Evolutionary conservation across 2,113 vertebrate genomes (phyloP).

Genomic region (Montifringilla adamsi): DNA sequence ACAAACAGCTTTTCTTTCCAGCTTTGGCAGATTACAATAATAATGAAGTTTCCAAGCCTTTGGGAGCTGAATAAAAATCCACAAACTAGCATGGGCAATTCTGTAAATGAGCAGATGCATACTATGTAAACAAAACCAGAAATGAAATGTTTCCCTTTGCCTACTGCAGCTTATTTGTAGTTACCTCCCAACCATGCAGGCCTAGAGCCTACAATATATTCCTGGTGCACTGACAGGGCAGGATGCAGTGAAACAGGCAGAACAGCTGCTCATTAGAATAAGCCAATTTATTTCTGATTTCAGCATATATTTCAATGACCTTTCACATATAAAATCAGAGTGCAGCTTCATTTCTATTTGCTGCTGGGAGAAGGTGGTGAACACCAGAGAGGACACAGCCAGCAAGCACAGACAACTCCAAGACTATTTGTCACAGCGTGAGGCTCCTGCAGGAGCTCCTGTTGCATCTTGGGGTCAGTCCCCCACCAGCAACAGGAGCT

Average conservation of each 20-base stretch:
- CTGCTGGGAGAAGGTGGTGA: neutral
- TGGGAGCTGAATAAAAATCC: neutral
- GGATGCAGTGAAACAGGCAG: neutral
- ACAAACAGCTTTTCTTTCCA: neutral
- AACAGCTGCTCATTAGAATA: neutral
- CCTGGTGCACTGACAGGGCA: neutral
- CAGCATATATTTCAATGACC: neutral
- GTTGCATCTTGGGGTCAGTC: accelerated
- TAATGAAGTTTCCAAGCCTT: neutral
- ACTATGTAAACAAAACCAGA: neutral
- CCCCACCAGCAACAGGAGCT: no score
- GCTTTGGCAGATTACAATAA: neutral
- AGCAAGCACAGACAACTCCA: neutral
- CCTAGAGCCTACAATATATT: neutral
- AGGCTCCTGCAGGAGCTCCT: neutral
- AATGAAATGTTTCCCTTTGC: neutral
- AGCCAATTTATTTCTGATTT: neutral
- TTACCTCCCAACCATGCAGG: neutral
- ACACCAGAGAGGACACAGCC: neutral
- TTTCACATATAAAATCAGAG: neutral
- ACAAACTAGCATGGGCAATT: neutral
- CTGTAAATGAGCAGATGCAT: neutral
- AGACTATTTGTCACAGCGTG: accelerated
- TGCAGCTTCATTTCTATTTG: neutral
- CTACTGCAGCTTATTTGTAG: neutral